Evolutionary conservation across 2,113 vertebrate species (phyloP).

Genomic region (Bothrops jararaca): DNA sequence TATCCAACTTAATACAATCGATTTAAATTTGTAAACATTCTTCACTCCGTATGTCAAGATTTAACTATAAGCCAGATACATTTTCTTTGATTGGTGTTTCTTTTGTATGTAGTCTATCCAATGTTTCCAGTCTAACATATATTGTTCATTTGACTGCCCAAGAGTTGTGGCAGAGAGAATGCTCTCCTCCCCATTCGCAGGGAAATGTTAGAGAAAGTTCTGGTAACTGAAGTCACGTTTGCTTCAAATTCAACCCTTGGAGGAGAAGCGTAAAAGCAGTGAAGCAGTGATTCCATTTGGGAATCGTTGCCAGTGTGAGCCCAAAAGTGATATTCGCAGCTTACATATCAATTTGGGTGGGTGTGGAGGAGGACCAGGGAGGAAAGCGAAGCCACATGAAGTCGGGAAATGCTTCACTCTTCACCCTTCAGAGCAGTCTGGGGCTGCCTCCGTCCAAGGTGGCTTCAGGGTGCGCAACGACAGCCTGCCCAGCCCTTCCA

Average conservation of each 20-base stretch:
- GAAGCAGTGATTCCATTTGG: constrained; percentile 4
- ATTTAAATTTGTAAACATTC: no score
- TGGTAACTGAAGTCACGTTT: not conserved
- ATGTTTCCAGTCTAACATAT: no score
- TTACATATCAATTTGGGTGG: not conserved
- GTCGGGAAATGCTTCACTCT: not conserved
- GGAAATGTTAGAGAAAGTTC: not conserved
- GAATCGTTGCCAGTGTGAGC: not conserved
- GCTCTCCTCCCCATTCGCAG: not conserved
- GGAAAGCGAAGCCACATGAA: not conserved
- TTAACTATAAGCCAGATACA: no score
- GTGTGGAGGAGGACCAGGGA: not conserved
- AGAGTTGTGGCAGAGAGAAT: not conserved
- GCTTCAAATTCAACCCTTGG: not conserved
- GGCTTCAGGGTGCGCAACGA: not conserved
- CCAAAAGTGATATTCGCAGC: not conserved
- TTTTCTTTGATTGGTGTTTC: no score
- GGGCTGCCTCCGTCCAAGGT: not conserved
- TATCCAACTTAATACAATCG: no score
- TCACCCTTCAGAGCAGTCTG: not conserved
- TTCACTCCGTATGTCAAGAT: no score
- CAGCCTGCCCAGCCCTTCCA: not conserved
- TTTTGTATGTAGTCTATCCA: no score
- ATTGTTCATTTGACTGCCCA: rapidly evolving
- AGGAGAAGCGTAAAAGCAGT: constrained; percentile 10